Evolutionary conservation across 1,140 invertebrate species (phyloP), one percentile per base, ranked within the genome.

Genomic region (Alviniconcha marisindica): DNA sequence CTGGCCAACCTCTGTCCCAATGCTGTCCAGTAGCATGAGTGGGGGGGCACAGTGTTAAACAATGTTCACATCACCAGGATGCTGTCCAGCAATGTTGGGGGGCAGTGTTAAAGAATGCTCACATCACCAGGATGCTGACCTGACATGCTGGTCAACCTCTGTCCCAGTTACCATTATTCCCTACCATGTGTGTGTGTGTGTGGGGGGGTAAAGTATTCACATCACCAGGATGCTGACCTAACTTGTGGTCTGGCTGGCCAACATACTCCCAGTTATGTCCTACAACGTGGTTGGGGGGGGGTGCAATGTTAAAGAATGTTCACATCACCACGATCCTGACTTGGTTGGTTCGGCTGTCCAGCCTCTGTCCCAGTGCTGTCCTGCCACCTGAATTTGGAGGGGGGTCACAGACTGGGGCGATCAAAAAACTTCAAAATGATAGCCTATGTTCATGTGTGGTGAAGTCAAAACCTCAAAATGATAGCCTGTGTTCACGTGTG

Each of bases 161-260:
- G 97, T 91, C 98, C 98, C 2, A 96, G 96, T 51, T 51, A 21
- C 24, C 48, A 51, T 7, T 51, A 21, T 51, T 7, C 21, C 21
- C 48, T 51, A 12, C 48, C 21, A 7, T 51, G 48, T 51, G 48
- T 51, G 48, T 51, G 97, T 96, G 69, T 94, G 94, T 85, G 96
- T 96, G 92, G 98, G 98, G 28, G 94, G 99, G 7, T 95, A 96
- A 90, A 98, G 99, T 94, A 98, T 99, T 93, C 99, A 99, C 91
- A 98, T 99, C 90, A 99, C 99, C 87, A 99, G 99, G 94, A 99
- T 99, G 98, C 94, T 99, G 83, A 99, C 98, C 3, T 99, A 99
- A 91, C 95, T 99, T 31, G 99, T 99, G 97, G n/a, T n/a, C n/a
- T n/a, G n/a, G n/a, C n/a, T n/a, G n/a, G n/a, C n/a, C n/a, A n/a